These are phyloP conservation scores for Thamnaconus septentrionalis DNA, from an alignment of 2,113 vertebrate genomes.

Conservation along the genomic window DNA sequence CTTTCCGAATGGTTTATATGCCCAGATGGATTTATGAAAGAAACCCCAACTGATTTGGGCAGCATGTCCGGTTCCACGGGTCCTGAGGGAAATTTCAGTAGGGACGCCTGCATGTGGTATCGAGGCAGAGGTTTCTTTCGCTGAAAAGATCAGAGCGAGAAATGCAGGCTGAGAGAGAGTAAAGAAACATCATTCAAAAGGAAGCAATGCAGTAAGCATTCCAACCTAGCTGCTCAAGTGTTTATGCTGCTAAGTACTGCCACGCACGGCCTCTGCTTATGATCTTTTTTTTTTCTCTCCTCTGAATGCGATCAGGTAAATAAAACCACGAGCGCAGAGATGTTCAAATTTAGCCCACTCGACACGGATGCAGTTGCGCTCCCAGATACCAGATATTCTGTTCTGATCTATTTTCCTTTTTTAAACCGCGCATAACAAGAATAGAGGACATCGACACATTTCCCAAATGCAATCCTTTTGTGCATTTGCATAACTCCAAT, in stretches of 20 bases:
- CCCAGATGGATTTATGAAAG: no score
- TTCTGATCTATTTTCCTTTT: constrained; percentile 9
- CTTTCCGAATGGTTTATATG: no score
- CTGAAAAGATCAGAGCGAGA: no score
- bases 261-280: constrained; percentile 9
- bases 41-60: no score
- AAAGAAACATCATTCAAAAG: no score
- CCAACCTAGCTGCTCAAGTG: constrained; percentile 45
- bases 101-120: no score
- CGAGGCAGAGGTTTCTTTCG: no score
- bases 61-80: no score
- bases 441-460: constrained; percentile 44
- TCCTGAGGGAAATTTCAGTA: no score
- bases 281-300: constrained; percentile 16
- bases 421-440: constrained; percentile 25
- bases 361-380: background rate
- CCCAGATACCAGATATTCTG: constrained; percentile 17
- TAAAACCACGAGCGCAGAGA: constrained; percentile 6
- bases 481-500: constrained; percentile 70
- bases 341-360: background rate
- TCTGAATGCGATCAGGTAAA: constrained; percentile 10
- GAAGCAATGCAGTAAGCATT: constrained; percentile 3
- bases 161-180: no score
- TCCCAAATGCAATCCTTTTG: constrained; percentile 60
- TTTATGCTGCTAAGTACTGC: constrained; percentile 10